Evolutionary conservation across 2,888 invertebrate genomes (phyloP).

Genomic region (Morpho achilles): DNA sequence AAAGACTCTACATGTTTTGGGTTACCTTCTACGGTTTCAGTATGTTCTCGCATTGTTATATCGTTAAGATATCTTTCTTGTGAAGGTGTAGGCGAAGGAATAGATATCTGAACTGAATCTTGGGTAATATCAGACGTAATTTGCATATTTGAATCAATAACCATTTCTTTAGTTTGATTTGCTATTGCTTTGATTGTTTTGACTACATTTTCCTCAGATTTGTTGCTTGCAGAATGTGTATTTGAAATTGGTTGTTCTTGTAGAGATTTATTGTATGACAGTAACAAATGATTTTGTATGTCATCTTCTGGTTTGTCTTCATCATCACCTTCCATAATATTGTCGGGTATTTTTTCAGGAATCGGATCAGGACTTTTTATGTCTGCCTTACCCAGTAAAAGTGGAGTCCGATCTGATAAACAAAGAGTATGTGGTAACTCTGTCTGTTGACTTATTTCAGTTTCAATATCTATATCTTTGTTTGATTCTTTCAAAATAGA

Average conservation of each 20-base stretch:
- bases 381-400: constrained; percentile 67
- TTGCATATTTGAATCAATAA: constrained; percentile 77
- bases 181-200: constrained; percentile 77
- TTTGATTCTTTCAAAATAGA: constrained; percentile 44
- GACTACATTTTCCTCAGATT: constrained; percentile 60
- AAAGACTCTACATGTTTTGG: constrained; percentile 81
- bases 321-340: constrained; percentile 71
- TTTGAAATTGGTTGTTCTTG: constrained; percentile 43
- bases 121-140: constrained; percentile 78
- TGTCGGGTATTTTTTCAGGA: constrained; percentile 74
- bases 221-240: constrained; percentile 37
- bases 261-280: constrained; percentile 54
- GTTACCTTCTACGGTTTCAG: constrained; percentile 73
- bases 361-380: constrained; percentile 73
- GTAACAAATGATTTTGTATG: constrained; percentile 49
- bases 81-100: constrained; percentile 82
- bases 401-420: constrained; percentile 58
- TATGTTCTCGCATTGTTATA: constrained; percentile 80
- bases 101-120: constrained; percentile 83
- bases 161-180: constrained; percentile 77
- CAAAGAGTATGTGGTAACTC: constrained; percentile 67
- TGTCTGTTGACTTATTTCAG: constrained; percentile 72
- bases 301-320: constrained; percentile 69
- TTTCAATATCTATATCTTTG: constrained; percentile 72
- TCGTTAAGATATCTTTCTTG: constrained; percentile 82